Base-by-base conservation (phyloP, 2,888 invertebrate genomes). In the Cosmopolites sordidus region DNA sequence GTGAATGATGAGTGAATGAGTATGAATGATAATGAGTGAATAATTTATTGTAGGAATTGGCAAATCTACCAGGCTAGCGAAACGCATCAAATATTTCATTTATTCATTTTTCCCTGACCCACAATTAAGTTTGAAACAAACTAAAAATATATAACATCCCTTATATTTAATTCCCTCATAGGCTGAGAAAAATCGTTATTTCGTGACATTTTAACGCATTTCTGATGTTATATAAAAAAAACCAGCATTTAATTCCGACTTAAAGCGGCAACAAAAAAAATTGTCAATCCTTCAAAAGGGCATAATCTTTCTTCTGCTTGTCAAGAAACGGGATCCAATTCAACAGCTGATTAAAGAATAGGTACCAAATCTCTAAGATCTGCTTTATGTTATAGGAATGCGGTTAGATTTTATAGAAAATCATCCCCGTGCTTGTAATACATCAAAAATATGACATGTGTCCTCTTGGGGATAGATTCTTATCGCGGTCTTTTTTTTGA, bases 391-490 rank as follows among this genome's bases (percentile, higher is more conserved):
- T 22, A 50, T 43, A 50, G 46, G 44, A 43, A 47, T 47, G 48
- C 43, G 6, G 42, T 48, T 33, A 42, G 51, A 51, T 47, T 48
- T 55, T 51, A 43, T 51, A 55, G 37, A 55, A 48, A 55, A 55
- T 55, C 55, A 47, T 40, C 51, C 55, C 55, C 38, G 50, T 54
- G 18, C 40, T 50, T 49, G 50, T 54, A 46, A 50, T 54, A 46
- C 50, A 54, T 54, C 54, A 54, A 50, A 49, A 3, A 50, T 47
- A 50, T 54, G 54, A 54, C 54, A 50, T 50, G 43, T 50, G 50
- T 54, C 54, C 38, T 43, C 48, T 48, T 42, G 14, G 29, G 49
- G 40, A 38, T 11, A 38, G 49, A 50, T 43, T 43, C 4, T 50
- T 50, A 48, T 48, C 48, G 17, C 18, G 43, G 6, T 41, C 12